phyloP scores from a whole-genome alignment of 2,113 vertebrate genomes.

The Phasianus colchicus region DNA sequence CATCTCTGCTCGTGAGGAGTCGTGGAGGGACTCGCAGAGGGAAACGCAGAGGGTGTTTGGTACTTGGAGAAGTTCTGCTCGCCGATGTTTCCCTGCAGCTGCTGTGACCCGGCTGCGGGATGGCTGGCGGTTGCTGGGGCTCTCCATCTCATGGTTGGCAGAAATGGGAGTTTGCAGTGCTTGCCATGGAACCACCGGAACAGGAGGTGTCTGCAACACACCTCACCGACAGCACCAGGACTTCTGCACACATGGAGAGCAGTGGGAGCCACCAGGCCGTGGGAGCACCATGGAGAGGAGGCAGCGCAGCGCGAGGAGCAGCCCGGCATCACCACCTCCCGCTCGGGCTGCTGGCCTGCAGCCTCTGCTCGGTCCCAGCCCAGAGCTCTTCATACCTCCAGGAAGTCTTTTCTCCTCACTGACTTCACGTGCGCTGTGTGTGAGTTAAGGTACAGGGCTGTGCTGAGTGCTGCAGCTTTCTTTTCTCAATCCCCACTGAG shows the following conservation, averaged over 20 bases:
- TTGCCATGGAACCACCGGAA: too few relatives aligned
- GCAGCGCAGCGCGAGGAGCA: too few relatives aligned
- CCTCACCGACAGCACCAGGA: too few relatives aligned
- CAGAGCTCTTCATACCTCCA: not conserved
- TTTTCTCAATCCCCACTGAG: constrained; percentile 20
- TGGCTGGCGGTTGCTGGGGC: not conserved
- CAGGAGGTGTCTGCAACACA: too few relatives aligned
- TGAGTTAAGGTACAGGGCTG: not conserved
- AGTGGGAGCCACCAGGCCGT: too few relatives aligned
- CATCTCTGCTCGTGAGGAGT: not conserved
- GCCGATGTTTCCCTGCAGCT: not conserved
- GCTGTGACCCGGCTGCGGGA: not conserved
- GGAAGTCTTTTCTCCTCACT: not conserved
- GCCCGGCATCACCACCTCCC: too few relatives aligned
- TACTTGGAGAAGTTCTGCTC: not conserved
- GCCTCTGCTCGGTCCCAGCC: constrained; percentile 57
- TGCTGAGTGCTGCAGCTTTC: not conserved
- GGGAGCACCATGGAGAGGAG: too few relatives aligned
- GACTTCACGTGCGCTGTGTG: not conserved
- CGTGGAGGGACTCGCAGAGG: not conserved
- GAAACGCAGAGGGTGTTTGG: not conserved
- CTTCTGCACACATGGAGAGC: too few relatives aligned
- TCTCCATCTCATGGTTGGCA: constrained; percentile 3
- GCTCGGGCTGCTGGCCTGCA: too few relatives aligned
- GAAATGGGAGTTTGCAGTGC: too few relatives aligned